Evolutionary conservation across 2,888 invertebrate species (phyloP), one percentile per base, ranked within the genome.

Genomic region (Allolobophora icterica): DNA sequence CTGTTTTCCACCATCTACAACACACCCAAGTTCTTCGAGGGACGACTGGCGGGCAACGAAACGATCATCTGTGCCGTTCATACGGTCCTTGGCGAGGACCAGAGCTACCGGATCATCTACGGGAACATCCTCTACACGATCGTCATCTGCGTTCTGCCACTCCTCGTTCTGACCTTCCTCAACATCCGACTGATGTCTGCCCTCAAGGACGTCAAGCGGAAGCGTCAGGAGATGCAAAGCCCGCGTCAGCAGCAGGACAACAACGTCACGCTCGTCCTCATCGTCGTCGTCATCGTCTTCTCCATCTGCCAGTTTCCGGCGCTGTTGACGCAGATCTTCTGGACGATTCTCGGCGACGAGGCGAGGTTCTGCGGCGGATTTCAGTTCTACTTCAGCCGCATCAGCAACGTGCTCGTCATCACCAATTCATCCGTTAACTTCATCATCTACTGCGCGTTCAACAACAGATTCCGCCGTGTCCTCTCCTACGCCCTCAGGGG

Each of bases 231-330:
- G 90, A 92, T 93, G 92, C 92, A 93, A 91, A 91, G 89, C 89
- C 38, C 90, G n/a, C 91, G 91, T 35, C 92, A 92, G 89, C 93
- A 92, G 89, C 92, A 93, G 90, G 92, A 93, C 92, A 92, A 93
- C 92, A 93, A 92, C 91, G 92, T 93, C 90, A 93, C 93, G 11
- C 91, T 93, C 35, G 93, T 93, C 15, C 92, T 93, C 58, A 92
- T 93, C 84, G 91, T 93, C 34, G 93, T 93, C 33, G 91, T 93
- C 42, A 89, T 93, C 58, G 92, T 93, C 21, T 93, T 93, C 91
- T 93, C 92, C 89, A 90, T 93, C 58, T 93, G 93, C 90, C 93
- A 93, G 91, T 90, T 91, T 19, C 93, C 93, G 21, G 92, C 93
- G 21, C 92, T 93, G 38, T 90, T 93, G 90, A 93, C 92, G 89